Evolutionary conservation across 1,140 invertebrate species (phyloP).

Genomic region (Ceratoteleas bidentatus): DNA sequence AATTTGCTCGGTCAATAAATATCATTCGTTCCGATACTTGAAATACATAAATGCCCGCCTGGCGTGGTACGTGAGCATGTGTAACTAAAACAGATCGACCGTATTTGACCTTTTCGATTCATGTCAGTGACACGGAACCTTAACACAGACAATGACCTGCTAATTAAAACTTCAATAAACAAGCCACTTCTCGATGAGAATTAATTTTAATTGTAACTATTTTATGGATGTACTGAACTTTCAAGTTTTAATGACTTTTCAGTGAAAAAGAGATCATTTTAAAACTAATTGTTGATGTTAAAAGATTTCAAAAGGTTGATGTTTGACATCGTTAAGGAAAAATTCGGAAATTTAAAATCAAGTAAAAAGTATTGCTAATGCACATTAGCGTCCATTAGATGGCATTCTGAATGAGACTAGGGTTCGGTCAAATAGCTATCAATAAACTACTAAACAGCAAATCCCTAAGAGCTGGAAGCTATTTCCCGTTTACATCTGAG

Average conservation of each 20-base stretch:
- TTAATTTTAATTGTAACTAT: neutral
- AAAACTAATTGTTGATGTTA: no score
- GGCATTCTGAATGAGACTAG: constrained; percentile 45
- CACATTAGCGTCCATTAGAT: constrained; percentile 50
- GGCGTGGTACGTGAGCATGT: constrained; percentile 58
- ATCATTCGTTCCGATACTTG: constrained; percentile 81
- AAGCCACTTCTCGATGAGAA: neutral
- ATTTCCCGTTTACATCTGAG: constrained; percentile 77
- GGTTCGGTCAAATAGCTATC: constrained; percentile 70
- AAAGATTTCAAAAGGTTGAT: neutral
- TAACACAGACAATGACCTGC: neutral
- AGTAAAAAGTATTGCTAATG: constrained; percentile 7
- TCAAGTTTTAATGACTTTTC: no score
- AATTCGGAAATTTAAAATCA: neutral
- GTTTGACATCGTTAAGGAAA: neutral
- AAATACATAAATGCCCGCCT: constrained; percentile 58
- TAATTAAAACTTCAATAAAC: neutral
- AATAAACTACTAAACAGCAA: constrained; percentile 73
- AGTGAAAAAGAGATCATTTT: no score
- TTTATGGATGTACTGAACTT: no score
- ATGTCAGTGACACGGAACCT: constrained; percentile 24
- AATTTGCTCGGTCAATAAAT: constrained; percentile 80
- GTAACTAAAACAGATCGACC: constrained; percentile 72
- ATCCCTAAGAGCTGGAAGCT: constrained; percentile 71
- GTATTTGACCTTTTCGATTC: constrained; percentile 37